Conservation (phyloP, 2,113 vertebrate species). For the Columbina picui region DNA sequence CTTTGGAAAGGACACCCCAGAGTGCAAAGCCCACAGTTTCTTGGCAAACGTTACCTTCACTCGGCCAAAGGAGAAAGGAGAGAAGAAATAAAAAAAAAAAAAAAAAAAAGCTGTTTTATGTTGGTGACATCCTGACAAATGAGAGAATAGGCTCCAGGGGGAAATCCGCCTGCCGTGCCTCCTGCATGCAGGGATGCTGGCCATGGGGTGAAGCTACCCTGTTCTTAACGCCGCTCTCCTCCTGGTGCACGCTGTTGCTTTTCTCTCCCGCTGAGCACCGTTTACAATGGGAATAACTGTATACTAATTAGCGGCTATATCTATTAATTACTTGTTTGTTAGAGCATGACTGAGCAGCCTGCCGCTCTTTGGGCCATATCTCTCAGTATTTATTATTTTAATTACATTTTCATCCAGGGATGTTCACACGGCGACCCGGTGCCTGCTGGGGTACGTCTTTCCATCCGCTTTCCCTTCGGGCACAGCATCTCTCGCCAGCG, state of each 20-base stretch:
- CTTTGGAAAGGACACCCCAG: background rate
- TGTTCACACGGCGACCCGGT: background rate
- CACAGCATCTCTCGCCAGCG: background rate
- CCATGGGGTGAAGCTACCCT: background rate
- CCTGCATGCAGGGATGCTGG: background rate
- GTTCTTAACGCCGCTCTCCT: background rate
- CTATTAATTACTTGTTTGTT: conserved; percentile 70
- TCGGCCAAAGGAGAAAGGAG: rapidly evolving
- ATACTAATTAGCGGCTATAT: conserved; percentile 67
- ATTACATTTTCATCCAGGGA: background rate
- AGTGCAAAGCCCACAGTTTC: background rate
- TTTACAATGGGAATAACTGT: conserved; percentile 63
- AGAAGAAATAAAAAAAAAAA: no score
- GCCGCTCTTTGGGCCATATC: conserved; percentile 6
- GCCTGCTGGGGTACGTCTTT: background rate
- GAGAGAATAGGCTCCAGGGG: background rate
- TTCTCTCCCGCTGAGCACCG: background rate
- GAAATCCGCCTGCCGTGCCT: background rate
- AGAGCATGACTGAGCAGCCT: conserved; percentile 56
- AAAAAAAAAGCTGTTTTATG: background rate
- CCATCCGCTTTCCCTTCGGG: background rate
- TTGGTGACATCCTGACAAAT: background rate
- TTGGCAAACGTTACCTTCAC: background rate
- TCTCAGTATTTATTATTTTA: background rate
- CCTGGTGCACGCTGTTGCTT: background rate